These are phyloP conservation scores for Argopecten irradians DNA, from an alignment of 1,140 invertebrate species.

Conservation along the genomic window DNA sequence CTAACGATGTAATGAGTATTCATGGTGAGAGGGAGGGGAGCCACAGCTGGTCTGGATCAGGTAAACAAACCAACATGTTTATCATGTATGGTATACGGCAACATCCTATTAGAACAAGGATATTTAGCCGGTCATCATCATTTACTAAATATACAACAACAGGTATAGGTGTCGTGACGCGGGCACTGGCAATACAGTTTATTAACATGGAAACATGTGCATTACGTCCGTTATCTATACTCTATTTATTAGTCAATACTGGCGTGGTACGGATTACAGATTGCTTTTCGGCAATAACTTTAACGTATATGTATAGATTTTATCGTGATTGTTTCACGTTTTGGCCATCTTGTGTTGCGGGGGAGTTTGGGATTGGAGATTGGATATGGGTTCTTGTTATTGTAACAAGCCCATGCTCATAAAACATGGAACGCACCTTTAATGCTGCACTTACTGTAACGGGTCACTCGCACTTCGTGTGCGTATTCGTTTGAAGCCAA, in stretches of 20 bases:
- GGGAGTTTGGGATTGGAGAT: not conserved
- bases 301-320: too few species aligned
- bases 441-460: not conserved
- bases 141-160: not conserved
- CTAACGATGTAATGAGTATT: too few species aligned
- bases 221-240: not conserved
- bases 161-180: not conserved
- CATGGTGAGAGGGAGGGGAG: not conserved
- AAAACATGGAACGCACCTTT: not conserved
- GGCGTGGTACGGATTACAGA: too few species aligned
- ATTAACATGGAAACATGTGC: not conserved
- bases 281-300: too few species aligned
- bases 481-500: not conserved
- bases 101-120: not conserved
- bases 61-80: not conserved
- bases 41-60: slow-evolving; percentile 1
- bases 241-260: too few species aligned
- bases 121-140: not conserved
- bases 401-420: not conserved
- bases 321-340: not conserved
- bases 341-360: not conserved
- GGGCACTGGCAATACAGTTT: not conserved
- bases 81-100: not conserved
- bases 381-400: not conserved
- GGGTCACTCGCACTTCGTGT: not conserved